Evolutionary conservation across 2,113 vertebrate species (phyloP).

Genomic region (Cranoglanis bouderius): DNA sequence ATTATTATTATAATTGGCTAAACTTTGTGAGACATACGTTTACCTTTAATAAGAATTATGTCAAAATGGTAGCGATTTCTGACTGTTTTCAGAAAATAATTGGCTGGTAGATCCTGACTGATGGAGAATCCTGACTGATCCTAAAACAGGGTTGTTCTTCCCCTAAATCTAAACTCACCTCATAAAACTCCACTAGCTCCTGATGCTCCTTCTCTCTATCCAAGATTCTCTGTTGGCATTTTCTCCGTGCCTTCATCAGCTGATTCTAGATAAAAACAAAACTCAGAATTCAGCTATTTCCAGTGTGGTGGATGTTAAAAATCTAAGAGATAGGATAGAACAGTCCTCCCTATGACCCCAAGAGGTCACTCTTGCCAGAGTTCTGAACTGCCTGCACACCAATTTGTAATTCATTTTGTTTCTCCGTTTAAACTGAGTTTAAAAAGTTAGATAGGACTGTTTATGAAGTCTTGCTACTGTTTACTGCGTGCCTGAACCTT

Average conservation of each 20-base stretch:
- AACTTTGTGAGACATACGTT: neutral
- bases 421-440: too few species aligned
- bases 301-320: neutral
- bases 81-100: too few species aligned
- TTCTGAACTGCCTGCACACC: neutral
- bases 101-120: neutral
- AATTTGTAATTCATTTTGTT: neutral
- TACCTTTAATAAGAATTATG: neutral
- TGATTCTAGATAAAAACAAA: neutral
- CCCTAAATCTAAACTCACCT: neutral
- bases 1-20: neutral
- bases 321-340: neutral
- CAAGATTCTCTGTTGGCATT: neutral
- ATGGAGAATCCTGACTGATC: neutral
- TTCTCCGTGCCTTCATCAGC: neutral
- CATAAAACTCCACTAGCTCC: conserved; percentile 15
- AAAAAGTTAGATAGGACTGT: too few species aligned
- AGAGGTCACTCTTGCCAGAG: neutral
- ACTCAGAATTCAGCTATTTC: neutral
- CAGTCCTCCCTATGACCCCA: neutral
- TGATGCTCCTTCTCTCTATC: conserved; percentile 22
- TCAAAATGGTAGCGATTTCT: neutral
- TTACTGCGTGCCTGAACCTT: too few species aligned
- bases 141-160: neutral
- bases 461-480: too few species aligned